Conservation (phyloP, 2,797 vertebrate genomes). For the Cyclopterus lumpus region DNA sequence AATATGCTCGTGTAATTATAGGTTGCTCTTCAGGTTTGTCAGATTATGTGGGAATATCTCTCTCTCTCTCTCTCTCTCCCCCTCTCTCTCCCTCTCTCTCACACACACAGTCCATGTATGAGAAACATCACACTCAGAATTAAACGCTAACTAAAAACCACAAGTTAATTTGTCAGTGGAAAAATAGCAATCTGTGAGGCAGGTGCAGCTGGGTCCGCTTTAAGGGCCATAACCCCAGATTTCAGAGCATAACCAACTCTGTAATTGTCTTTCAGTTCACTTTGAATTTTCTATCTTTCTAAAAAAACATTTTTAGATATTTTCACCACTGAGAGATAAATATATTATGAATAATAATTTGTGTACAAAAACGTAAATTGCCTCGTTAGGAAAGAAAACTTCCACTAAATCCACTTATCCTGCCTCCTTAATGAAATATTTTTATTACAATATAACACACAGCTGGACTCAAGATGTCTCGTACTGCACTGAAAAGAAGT, state of each 20-base stretch:
- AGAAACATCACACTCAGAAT: slow-evolving; percentile 10
- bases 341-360: slow-evolving; percentile 9
- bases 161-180: slow-evolving; percentile 44
- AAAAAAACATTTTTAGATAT: slow-evolving; percentile 6
- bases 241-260: slow-evolving; percentile 57
- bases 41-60: background rate
- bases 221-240: slow-evolving; percentile 48
- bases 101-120: slow-evolving; percentile 2
- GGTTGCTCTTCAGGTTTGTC: slow-evolving; percentile 62
- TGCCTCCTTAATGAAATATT: too few species aligned
- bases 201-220: slow-evolving; percentile 45
- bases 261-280: slow-evolving; percentile 60
- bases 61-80: background rate
- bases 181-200: slow-evolving; percentile 46
- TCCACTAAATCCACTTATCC: background rate
- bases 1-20: background rate
- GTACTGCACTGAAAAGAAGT: background rate
- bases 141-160: slow-evolving; percentile 16
- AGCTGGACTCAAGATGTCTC: slow-evolving; percentile 9
- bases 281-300: slow-evolving; percentile 20
- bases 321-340: background rate
- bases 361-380: background rate
- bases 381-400: background rate
- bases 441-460: background rate
- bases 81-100: background rate